A percentile compares a stretch with the other conserved stretches of the same genome.
Conservation (phyloP, 2,113 vertebrate genomes). For the Poeciliopsis occidentalis region DNA sequence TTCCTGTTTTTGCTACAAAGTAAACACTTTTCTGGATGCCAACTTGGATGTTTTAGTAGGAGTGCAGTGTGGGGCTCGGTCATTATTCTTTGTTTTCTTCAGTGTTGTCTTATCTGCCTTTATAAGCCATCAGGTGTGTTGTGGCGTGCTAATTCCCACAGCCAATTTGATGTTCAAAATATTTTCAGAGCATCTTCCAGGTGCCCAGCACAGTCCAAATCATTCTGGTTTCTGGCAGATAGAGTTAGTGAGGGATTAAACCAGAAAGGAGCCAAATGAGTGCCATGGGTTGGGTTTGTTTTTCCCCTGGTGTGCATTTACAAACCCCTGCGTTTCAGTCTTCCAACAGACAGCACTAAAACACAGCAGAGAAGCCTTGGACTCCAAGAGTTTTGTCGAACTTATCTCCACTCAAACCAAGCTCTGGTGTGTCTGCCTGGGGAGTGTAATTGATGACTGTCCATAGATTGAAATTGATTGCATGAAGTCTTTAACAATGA, state of each 20-base stretch:
- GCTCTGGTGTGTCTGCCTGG: conserved; percentile 48
- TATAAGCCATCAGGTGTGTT: conserved; percentile 55
- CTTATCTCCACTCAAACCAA: conserved; percentile 41
- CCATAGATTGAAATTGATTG: conserved; percentile 78
- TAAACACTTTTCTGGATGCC: background rate
- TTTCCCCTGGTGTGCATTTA: conserved; percentile 60
- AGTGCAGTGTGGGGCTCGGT: conserved; percentile 2
- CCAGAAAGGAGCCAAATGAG: conserved; percentile 41
- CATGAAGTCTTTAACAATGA: conserved; percentile 68
- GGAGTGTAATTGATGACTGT: conserved; percentile 69
- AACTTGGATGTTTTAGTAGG: conserved; percentile 23
- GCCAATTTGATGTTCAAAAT: conserved; percentile 59
- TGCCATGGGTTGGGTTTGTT: conserved; percentile 57
- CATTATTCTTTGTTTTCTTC: conserved; percentile 28
- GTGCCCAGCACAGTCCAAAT: conserved; percentile 45
- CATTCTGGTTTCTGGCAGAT: conserved; percentile 59
- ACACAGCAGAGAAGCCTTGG: conserved; percentile 17
- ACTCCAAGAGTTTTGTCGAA: conserved; percentile 47
- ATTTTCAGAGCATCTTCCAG: conserved; percentile 56
- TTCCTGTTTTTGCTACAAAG: background rate
- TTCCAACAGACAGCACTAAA: conserved; percentile 31
- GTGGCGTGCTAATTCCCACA: conserved; percentile 44
- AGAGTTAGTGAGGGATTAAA: conserved; percentile 51
- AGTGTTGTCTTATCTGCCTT: conserved; percentile 57
- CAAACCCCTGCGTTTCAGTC: conserved; percentile 31